Conservation (phyloP, 2,888 invertebrate species). For the Apamea crenata region DNA sequence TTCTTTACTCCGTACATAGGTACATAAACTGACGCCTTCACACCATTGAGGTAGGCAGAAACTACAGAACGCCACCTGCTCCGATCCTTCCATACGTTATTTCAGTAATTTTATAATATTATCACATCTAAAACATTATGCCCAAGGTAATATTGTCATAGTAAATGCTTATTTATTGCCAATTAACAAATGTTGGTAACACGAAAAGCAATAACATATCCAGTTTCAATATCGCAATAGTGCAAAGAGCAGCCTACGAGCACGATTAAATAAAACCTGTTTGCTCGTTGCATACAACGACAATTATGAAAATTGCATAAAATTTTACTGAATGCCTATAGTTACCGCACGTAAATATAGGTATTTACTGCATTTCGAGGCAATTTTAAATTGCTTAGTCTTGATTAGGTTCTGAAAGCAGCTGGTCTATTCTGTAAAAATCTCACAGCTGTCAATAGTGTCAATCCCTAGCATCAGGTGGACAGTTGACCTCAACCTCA, state of each 20-base stretch:
- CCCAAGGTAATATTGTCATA: not conserved
- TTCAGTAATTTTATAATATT: not conserved
- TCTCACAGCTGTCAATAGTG: not conserved
- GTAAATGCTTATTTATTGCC: slow-evolving; percentile 21
- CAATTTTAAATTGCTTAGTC: slow-evolving; percentile 19
- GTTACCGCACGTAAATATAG: slow-evolving; percentile 33
- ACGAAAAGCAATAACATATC: slow-evolving; percentile 48
- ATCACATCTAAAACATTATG: not conserved
- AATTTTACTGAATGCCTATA: slow-evolving; percentile 28
- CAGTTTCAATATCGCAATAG: slow-evolving; percentile 56
- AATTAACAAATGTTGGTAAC: slow-evolving; percentile 27
- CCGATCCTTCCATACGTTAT: not conserved
- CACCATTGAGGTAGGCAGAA: not conserved
- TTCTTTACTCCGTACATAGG: not conserved
- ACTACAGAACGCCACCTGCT: not conserved
- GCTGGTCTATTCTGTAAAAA: not conserved
- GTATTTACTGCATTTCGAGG: slow-evolving; percentile 25
- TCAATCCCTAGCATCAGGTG: not conserved
- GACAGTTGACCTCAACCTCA: not conserved
- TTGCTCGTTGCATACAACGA: slow-evolving; percentile 34
- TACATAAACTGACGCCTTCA: not conserved
- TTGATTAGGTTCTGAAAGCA: not conserved
- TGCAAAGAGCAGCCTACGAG: slow-evolving; percentile 46
- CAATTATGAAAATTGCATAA: slow-evolving; percentile 46
- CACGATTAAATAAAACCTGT: slow-evolving; percentile 46